Evolutionary conservation across 2,888 invertebrate genomes (phyloP).

Genomic region (Brachynemurus nebulosus): DNA sequence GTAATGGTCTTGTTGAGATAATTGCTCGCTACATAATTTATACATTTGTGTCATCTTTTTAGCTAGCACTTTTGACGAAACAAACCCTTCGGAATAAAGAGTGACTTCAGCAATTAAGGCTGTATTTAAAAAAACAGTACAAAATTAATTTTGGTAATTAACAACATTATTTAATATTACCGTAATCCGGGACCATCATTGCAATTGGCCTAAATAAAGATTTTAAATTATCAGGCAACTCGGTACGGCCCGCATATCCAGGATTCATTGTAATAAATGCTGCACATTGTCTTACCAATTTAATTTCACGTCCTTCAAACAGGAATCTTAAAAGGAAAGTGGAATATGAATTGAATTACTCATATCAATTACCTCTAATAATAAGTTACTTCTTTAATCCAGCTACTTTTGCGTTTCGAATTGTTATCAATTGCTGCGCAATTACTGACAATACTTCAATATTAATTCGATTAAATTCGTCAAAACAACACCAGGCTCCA

Average conservation of each 20-base stretch:
- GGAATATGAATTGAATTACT: too few relatives aligned
- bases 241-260: conserved; percentile 80
- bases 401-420: conserved; percentile 69
- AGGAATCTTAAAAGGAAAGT: conserved; percentile 59
- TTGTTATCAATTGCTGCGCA: conserved; percentile 79
- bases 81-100: conserved; percentile 86
- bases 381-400: conserved; percentile 38
- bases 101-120: conserved; percentile 82
- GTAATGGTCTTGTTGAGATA: conserved; percentile 85
- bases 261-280: conserved; percentile 90
- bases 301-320: conserved; percentile 83
- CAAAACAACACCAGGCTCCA: conserved; percentile 88
- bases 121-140: conserved; percentile 23
- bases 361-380: too few relatives aligned
- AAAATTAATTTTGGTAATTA: not conserved
- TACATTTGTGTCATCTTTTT: conserved; percentile 91
- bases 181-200: conserved; percentile 90
- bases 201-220: conserved; percentile 74
- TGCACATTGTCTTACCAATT: conserved; percentile 63
- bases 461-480: conserved; percentile 83
- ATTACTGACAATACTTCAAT: conserved; percentile 83
- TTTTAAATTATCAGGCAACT: conserved; percentile 78
- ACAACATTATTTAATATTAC: conserved; percentile 30
- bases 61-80: conserved; percentile 73
- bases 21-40: conserved; percentile 78